phyloP scores from a whole-genome alignment of 2,797 vertebrate genomes.

The Taenioides sp. region DNA sequence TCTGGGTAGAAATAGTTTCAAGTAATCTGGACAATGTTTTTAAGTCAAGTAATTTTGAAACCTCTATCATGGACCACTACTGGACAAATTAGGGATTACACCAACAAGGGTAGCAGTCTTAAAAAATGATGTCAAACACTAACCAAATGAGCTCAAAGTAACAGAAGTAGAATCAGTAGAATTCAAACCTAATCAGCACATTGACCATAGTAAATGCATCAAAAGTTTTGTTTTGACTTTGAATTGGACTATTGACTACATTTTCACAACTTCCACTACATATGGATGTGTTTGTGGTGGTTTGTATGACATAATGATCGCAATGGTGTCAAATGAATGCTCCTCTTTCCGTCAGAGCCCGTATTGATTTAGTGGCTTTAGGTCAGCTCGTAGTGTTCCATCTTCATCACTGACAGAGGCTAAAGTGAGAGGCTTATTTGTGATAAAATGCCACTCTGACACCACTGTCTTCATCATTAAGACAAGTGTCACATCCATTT shows the following conservation, averaged over 20 bases:
- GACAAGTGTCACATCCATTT: constrained; percentile 7
- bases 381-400: constrained; percentile 5
- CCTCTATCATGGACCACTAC: no score
- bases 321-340: background rate
- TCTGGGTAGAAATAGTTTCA: no score
- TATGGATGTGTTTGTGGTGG: background rate
- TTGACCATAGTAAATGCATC: background rate
- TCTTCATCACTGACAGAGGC: background rate
- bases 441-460: background rate
- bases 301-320: background rate
- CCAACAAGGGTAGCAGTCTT: no score
- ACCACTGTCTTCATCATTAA: constrained; percentile 9
- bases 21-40: no score
- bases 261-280: background rate
- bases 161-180: background rate
- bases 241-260: background rate
- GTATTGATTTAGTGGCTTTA: constrained; percentile 10
- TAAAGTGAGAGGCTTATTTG: constrained; percentile 14
- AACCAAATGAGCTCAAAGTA: background rate
- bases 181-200: background rate
- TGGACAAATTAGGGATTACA: no score
- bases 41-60: no score
- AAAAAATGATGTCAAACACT: no score
- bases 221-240: background rate
- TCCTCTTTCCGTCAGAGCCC: background rate